Percentiles rank a stretch among this genome's conserved stretches.
Evolutionary conservation across 2,888 invertebrate species (phyloP).

Genomic region (Cecidostiba fungosa): DNA sequence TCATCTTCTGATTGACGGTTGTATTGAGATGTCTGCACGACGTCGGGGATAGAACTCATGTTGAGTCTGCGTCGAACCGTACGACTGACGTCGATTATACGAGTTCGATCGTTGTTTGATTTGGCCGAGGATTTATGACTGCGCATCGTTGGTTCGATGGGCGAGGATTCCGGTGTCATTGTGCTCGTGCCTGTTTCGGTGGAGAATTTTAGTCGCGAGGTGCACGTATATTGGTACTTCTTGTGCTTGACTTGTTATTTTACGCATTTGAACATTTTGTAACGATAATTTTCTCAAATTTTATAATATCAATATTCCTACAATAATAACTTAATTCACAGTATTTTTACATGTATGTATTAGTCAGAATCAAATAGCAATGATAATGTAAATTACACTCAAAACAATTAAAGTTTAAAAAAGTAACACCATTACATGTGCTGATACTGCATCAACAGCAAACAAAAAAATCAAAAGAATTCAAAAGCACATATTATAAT

Average conservation of each 20-base stretch:
- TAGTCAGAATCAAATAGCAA: too few species aligned
- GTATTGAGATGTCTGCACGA: slow-evolving; percentile 58
- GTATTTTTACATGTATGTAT: too few species aligned
- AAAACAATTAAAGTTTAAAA: too few species aligned
- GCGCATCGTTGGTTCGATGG: slow-evolving; percentile 69
- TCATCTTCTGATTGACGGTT: slow-evolving; percentile 62
- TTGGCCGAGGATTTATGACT: slow-evolving; percentile 73
- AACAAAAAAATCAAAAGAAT: neutral
- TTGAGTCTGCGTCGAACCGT: slow-evolving; percentile 84
- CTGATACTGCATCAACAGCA: neutral
- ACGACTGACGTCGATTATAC: slow-evolving; percentile 83
- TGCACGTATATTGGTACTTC: neutral
- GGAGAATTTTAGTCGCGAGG: neutral
- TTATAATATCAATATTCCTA: too few species aligned
- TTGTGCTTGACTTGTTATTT: neutral
- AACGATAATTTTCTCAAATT: neutral
- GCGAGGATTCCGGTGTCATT: slow-evolving; percentile 69
- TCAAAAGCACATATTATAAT: neutral
- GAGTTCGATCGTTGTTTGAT: slow-evolving; percentile 74
- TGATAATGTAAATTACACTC: too few species aligned
- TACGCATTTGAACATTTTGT: neutral
- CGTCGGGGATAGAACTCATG: slow-evolving; percentile 79
- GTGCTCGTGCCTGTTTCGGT: slow-evolving; percentile 32
- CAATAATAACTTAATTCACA: too few species aligned
- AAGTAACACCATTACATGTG: neutral